These are phyloP conservation scores for Carassius auratus DNA, from an alignment of 2,113 vertebrate genomes.

Conservation along the genomic window DNA sequence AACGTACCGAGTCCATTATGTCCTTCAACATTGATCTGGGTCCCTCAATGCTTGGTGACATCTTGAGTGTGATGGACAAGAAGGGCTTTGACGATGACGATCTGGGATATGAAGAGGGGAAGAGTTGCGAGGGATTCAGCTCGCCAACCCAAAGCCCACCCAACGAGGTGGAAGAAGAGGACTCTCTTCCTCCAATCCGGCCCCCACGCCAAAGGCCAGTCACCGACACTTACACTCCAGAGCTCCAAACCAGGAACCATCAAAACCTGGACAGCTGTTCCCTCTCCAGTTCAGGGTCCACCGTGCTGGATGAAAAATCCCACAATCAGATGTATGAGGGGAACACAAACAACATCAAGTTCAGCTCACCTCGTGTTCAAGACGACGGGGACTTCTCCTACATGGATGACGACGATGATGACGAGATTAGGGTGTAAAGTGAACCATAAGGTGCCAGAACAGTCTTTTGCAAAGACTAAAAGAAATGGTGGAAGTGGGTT, in stretches of 20 bases:
- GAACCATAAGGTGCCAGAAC: background rate
- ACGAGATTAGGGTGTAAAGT: constrained; percentile 85
- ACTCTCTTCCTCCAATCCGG: constrained; percentile 42
- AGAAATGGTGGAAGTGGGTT: background rate
- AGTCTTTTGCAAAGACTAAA: background rate
- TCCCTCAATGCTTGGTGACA: constrained; percentile 94
- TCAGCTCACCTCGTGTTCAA: constrained; percentile 70
- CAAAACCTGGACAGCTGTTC: constrained; percentile 83
- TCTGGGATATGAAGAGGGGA: constrained; percentile 74
- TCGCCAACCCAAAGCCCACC: constrained; percentile 67
- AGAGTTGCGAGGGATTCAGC: constrained; percentile 62
- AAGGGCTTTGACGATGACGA: constrained; percentile 83
- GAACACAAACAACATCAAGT: constrained; percentile 72
- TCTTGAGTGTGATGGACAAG: constrained; percentile 96
- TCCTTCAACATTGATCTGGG: constrained; percentile 98
- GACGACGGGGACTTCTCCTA: constrained; percentile 89
- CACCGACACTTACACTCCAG: constrained; percentile 75
- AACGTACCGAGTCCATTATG: constrained; percentile 95
- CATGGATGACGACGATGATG: constrained; percentile 89
- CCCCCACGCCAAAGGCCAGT: constrained; percentile 59
- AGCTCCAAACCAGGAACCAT: constrained; percentile 66
- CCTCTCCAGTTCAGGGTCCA: constrained; percentile 80
- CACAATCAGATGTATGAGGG: constrained; percentile 45
- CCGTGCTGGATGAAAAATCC: constrained; percentile 75
- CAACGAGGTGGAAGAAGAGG: constrained; percentile 62